These are phyloP conservation scores for Agonum fuliginosum DNA, from an alignment of 2,888 invertebrate species.

Conservation along the genomic window DNA sequence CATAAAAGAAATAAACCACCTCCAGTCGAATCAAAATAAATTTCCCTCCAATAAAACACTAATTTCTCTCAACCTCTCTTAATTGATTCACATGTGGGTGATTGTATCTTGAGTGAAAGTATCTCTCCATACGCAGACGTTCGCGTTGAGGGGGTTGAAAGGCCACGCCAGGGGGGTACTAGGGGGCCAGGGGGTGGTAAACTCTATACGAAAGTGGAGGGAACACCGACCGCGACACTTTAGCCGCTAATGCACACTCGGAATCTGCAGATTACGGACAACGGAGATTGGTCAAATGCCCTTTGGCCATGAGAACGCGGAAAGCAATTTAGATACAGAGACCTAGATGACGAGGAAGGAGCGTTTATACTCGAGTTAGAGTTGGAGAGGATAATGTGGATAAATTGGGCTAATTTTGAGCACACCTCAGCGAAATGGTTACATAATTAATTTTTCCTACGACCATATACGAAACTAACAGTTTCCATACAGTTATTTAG, in stretches of 20 bases:
- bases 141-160: not conserved
- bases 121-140: not conserved
- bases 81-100: not conserved
- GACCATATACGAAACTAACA: too few relatives aligned
- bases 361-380: too few relatives aligned
- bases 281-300: slow-evolving; percentile 56
- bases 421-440: too few relatives aligned
- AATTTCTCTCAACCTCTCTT: too few relatives aligned
- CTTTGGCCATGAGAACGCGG: slow-evolving; percentile 47
- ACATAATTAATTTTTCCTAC: too few relatives aligned
- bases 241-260: slow-evolving; percentile 50
- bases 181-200: not conserved
- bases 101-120: slow-evolving; percentile 4
- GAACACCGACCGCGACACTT: slow-evolving; percentile 56
- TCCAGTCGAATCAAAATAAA: too few relatives aligned
- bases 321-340: slow-evolving; percentile 48
- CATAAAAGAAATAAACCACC: too few relatives aligned
- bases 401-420: too few relatives aligned
- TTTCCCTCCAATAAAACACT: too few relatives aligned
- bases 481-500: too few relatives aligned
- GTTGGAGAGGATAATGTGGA: too few relatives aligned
- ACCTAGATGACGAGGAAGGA: too few relatives aligned
- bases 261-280: slow-evolving; percentile 57
- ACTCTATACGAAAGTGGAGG: slow-evolving; percentile 24
- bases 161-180: not conserved